A percentile compares a stretch with the other conserved stretches of the same genome.
Evolutionary conservation across 2,113 vertebrate species (phyloP).

Genomic region (Tragelaphus scriptus): DNA sequence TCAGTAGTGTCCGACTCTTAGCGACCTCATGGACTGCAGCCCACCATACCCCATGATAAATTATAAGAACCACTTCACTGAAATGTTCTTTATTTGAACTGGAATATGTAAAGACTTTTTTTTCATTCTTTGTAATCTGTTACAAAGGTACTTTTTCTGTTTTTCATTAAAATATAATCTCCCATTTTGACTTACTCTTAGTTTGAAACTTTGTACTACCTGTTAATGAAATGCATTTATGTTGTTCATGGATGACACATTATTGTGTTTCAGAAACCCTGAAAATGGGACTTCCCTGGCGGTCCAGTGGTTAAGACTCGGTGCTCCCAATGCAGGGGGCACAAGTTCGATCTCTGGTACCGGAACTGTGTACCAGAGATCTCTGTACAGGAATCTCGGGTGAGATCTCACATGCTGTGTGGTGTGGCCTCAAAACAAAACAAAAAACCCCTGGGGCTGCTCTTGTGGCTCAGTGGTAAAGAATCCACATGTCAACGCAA

Average conservation of each 20-base stretch:
- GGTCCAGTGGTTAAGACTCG: not conserved
- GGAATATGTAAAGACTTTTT: not conserved
- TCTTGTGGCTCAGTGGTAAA: not conserved
- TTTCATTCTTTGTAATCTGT: not conserved
- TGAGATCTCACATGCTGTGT: not conserved
- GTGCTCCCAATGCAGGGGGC: not conserved
- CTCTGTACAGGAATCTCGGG: not conserved
- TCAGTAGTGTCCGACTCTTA: too few species aligned
- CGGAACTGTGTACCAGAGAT: not conserved
- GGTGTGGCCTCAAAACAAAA: not conserved
- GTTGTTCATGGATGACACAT: not conserved
- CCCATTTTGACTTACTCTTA: not conserved
- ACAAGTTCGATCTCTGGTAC: not conserved
- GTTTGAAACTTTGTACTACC: not conserved
- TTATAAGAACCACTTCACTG: not conserved
- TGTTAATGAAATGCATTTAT: not conserved
- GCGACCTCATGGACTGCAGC: too few species aligned
- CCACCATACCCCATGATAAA: not conserved
- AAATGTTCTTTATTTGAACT: not conserved
- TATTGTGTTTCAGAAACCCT: not conserved
- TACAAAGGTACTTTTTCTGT: not conserved
- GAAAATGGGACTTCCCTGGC: not conserved
- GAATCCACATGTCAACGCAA: not conserved
- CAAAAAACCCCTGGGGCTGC: not conserved
- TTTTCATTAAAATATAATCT: slow-evolving; percentile 8